A percentile compares a stretch with the other conserved stretches of the same genome.
phyloP scores from a whole-genome alignment of 2,113 vertebrate species.

The Oxyura jamaicensis region DNA sequence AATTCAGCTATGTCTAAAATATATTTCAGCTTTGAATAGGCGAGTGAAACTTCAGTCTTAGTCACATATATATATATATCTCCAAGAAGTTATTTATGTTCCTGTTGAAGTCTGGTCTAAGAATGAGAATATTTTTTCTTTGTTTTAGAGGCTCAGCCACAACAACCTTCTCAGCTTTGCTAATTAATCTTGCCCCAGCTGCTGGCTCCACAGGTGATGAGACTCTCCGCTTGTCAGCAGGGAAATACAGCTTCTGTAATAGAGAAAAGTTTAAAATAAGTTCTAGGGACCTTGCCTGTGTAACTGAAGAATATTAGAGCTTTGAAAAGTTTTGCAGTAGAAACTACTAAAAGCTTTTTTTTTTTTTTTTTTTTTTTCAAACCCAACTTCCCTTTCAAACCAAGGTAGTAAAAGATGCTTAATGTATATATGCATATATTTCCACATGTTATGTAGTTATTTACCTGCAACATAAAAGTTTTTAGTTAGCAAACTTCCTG shows the following conservation, averaged over 20 bases:
- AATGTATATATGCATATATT: not conserved
- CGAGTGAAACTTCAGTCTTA: not conserved
- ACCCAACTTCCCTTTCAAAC: not conserved
- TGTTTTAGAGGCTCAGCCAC: not conserved
- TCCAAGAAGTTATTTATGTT: not conserved
- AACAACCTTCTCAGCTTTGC: not conserved
- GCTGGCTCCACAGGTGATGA: conserved; percentile 46
- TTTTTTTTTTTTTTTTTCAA: not conserved
- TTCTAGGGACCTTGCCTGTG: not conserved
- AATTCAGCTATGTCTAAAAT: not conserved
- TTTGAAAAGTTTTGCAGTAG: not conserved
- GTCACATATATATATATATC: not conserved
- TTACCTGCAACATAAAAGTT: not conserved
- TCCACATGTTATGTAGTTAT: rapidly evolving
- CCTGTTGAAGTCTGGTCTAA: not conserved
- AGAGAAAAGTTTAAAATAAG: not conserved
- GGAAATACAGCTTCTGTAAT: conserved; percentile 23
- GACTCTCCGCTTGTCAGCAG: conserved; percentile 14
- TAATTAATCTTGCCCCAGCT: conserved; percentile 50
- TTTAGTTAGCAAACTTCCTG: not conserved
- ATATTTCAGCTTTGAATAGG: not conserved
- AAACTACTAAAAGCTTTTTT: not conserved
- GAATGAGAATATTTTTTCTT: conserved; percentile 13
- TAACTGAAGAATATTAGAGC: not conserved
- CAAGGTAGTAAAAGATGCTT: not conserved